Percentiles rank a stretch among this genome's conserved stretches.
These are phyloP conservation scores for Rhinoderma darwinii DNA, from an alignment of 2,113 vertebrate genomes.

Conservation along the genomic window DNA sequence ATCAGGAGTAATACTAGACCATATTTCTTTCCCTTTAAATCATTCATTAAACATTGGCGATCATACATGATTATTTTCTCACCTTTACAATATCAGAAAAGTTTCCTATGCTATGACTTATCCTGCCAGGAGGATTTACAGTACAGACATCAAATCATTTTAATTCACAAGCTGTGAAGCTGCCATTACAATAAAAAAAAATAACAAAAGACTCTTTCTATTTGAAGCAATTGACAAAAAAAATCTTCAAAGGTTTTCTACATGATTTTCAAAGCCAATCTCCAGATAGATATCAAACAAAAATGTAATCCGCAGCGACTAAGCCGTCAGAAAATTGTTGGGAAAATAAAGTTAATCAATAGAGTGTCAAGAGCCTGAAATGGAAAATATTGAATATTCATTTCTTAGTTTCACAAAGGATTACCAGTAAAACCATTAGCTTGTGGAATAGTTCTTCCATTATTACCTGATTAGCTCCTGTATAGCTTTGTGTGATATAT, in stretches of 20 bases:
- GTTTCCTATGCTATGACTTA: background rate
- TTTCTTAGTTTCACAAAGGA: slow-evolving; percentile 76
- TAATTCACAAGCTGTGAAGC: slow-evolving; percentile 1
- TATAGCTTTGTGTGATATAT: slow-evolving; percentile 64
- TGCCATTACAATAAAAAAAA: slow-evolving; percentile 59
- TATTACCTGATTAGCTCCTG: slow-evolving; percentile 71
- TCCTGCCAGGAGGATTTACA: slow-evolving; percentile 32
- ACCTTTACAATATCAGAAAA: background rate
- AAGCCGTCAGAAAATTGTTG: slow-evolving; percentile 82
- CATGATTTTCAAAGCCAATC: slow-evolving; percentile 76
- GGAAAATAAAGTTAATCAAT: slow-evolving; percentile 84
- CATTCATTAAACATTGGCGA: background rate
- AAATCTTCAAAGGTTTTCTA: slow-evolving; percentile 67
- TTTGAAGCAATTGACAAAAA: slow-evolving; percentile 57
- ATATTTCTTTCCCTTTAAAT: background rate
- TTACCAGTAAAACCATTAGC: slow-evolving; percentile 71
- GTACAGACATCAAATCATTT: slow-evolving; percentile 46
- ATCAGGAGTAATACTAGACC: background rate
- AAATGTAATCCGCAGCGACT: slow-evolving; percentile 76
- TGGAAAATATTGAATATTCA: slow-evolving; percentile 80
- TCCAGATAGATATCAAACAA: slow-evolving; percentile 80
- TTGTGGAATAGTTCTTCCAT: slow-evolving; percentile 71
- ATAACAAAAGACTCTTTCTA: slow-evolving; percentile 62
- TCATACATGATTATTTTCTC: background rate
- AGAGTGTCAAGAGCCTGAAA: slow-evolving; percentile 75